Percentiles rank a stretch among this genome's conserved stretches.
These are phyloP conservation scores for Argyrosomus japonicus DNA, from an alignment of 2,113 vertebrate genomes.

Conservation along the genomic window DNA sequence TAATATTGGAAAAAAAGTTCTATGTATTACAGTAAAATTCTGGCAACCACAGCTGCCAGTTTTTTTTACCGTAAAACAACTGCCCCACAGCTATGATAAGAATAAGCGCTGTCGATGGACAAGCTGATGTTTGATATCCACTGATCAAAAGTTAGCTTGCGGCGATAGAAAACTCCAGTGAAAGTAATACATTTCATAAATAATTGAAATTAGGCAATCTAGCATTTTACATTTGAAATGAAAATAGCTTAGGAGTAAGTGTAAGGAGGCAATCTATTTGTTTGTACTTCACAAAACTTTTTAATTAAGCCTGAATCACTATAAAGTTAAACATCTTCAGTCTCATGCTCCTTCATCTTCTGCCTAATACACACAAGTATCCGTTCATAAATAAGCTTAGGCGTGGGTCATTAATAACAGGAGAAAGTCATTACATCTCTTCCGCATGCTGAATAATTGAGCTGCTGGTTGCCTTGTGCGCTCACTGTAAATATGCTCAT, in stretches of 20 bases:
- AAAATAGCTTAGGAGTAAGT: constrained; percentile 45
- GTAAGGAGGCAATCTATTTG: constrained; percentile 59
- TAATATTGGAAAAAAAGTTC: too few species aligned
- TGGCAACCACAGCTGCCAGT: too few species aligned
- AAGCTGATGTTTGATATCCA: constrained; percentile 21
- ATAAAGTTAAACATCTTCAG: constrained; percentile 56
- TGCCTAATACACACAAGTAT: constrained; percentile 70
- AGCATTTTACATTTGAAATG: constrained; percentile 44
- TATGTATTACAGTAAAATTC: too few species aligned
- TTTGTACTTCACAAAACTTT: constrained; percentile 65
- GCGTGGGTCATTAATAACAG: constrained; percentile 81
- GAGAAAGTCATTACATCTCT: constrained; percentile 77
- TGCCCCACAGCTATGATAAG: too few species aligned
- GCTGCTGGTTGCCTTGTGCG: constrained; percentile 59
- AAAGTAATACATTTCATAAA: constrained; percentile 39
- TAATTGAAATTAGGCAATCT: constrained; percentile 47
- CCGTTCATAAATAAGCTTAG: constrained; percentile 74
- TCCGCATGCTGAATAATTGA: constrained; percentile 78
- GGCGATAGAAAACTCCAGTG: constrained; percentile 21
- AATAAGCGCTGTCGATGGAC: too few species aligned
- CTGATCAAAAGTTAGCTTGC: constrained; percentile 22
- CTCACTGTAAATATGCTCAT: constrained; percentile 77
- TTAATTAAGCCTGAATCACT: constrained; percentile 61
- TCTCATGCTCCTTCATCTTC: constrained; percentile 66
- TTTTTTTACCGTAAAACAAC: too few species aligned